These are phyloP conservation scores for Phasianus colchicus DNA, from an alignment of 2,113 vertebrate species.

Conservation along the genomic window DNA sequence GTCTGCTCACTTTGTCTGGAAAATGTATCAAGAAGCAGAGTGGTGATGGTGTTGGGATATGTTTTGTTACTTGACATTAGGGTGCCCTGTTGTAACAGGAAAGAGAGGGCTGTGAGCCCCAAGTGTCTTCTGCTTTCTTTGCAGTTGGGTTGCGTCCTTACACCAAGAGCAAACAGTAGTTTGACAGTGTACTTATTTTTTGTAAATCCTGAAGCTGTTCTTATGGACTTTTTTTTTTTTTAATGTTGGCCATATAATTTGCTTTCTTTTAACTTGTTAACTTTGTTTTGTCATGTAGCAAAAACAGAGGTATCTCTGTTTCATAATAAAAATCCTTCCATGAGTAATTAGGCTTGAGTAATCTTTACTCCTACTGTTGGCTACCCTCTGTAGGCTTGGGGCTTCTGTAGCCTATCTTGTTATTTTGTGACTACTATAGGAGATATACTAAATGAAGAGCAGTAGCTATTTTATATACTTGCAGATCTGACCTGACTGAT, in stretches of 20 bases:
- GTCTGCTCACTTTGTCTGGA: neutral
- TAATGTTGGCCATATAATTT: neutral
- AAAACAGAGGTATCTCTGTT: neutral
- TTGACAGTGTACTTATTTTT: neutral
- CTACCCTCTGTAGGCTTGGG: neutral
- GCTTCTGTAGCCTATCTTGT: fast-evolving
- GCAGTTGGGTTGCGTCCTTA: neutral
- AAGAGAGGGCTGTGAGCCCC: neutral
- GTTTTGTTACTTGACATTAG: neutral
- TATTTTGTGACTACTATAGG: neutral
- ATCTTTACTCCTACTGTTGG: neutral
- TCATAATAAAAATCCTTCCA: neutral
- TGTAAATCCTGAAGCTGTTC: neutral
- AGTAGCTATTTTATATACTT: neutral
- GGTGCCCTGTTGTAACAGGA: neutral
- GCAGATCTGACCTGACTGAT: neutral
- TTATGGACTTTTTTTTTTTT: neutral
- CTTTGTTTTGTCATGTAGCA: neutral
- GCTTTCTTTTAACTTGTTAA: neutral
- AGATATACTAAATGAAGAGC: neutral
- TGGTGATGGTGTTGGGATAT: neutral
- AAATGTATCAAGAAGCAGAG: neutral
- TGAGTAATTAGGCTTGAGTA: neutral
- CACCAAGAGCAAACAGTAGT: neutral
- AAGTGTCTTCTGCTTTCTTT: neutral